Base-by-base conservation (phyloP, 2,797 vertebrate species). In the Esox masquinongy region DNA sequence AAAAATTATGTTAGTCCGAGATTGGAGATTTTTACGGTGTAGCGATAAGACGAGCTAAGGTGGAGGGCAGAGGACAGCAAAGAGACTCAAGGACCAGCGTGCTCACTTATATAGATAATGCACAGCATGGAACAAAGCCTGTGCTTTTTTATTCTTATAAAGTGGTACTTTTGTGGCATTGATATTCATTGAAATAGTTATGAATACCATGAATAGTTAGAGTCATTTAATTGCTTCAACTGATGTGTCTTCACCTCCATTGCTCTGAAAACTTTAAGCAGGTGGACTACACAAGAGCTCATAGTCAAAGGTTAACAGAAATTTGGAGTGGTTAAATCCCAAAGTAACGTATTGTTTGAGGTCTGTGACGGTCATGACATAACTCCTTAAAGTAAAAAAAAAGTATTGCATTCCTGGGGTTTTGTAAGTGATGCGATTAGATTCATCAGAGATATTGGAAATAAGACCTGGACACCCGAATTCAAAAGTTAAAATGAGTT, bases 1-100 rank as follows among this genome's bases (percentile, higher is more conserved):
- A 94, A 94, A 92, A 93, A 94, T 93, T 89, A 94, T 88, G 75
- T 92, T 53, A 85, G 87, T 50, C 83, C 78, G 71, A 80, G 85
- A 64, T 26, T 77, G 74, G 85, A 89, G 89, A 92, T 93, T 93
- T 91, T 89, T 92, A 92, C 85, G 84, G 36, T 39, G 81, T 80
- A 77, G 86, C 59, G 87, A 92, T 91, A 93, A 92, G 88, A 86
- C 34, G 74, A 87, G 82, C 81, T 84, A 83, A 86, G 43, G 74
- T 86, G 81, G 80, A 83, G 82, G 85, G 81, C 84, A 77, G 79
- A 77, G 72, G 53, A 22, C 29, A 81, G 82, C 84, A 83, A 81
- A 85, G 83, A 87, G 81, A 64, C 80, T 75, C 74, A 77, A 74
- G 71, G 56, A 73, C 75, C 43, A 47, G 19, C 56, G 72, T 8